Base-by-base conservation (phyloP, 2,888 invertebrate species). In the Epinotia ramella region DNA sequence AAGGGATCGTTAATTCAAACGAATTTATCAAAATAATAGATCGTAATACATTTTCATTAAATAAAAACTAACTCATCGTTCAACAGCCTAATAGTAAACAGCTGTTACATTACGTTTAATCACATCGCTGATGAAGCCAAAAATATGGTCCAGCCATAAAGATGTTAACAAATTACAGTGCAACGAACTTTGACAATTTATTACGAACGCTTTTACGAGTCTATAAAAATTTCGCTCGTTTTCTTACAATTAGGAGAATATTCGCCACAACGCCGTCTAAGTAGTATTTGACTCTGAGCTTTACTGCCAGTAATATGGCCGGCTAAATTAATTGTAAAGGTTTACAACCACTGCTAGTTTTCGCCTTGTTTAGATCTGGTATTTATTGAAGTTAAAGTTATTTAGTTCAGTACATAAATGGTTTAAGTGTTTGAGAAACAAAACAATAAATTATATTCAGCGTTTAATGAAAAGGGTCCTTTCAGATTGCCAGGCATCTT, bases 221-320 rank as follows among this genome's bases (percentile, higher is more conserved):
- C 86, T 81, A 91, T 92, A 91, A 92, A 91, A 91, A 88, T 83
- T 88, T 89, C 88, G 87, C 87, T 88, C 87, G 88, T 90, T 91
- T 89, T 87, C 87, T 82, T 74, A 84, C 89, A 89, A 89, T 91
- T 91, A 89, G 87, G 84, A 80, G 83, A 79, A 83, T 81, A 79
- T 79, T 77, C 77, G 78, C 76, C 76, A 64, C 78, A 73, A 73
- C 70, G 77, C 57, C 63, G 33, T 56, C 56, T 56, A 56, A 73
- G 73, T 59, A 57, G 53, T 66, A 56, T 63, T 73, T 57, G 60
- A 18, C 68, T 18, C 57, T 64, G 65, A 70, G 65, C 66, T 75
- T 71, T 71, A 75, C 79, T 81, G 80, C 80, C 73, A 81, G 83
- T 82, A 84, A 84, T 87, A 85, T 85, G 82, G 83, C 83, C 81